Evolutionary conservation across 1,140 invertebrate species (phyloP).

Genomic region (Alviniconcha marisindica): DNA sequence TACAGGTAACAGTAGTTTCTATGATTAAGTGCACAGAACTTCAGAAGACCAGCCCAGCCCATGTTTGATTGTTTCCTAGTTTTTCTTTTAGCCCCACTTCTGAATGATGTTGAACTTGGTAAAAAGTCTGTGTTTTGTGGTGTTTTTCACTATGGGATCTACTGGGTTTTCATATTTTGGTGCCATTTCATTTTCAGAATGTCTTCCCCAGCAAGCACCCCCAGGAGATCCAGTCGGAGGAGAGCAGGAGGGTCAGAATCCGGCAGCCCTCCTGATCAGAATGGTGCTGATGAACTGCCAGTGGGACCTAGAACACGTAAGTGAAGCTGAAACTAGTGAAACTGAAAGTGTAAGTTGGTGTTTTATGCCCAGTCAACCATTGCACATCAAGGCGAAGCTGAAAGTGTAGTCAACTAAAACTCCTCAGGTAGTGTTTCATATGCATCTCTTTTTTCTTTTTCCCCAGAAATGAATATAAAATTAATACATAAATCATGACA

Average conservation of each 20-base stretch:
- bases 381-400: background rate
- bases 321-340: background rate
- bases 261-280: conserved; percentile 13
- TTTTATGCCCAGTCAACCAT: no score
- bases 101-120: no score
- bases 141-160: no score
- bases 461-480: background rate
- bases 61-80: no score
- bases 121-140: no score
- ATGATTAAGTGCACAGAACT: no score
- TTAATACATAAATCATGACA: background rate
- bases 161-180: no score
- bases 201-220: background rate
- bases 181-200: no score
- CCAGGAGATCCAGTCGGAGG: background rate
- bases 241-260: background rate
- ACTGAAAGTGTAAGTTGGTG: no score
- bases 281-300: background rate
- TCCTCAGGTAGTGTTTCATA: background rate
- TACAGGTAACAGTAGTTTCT: no score
- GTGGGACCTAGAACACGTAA: background rate
- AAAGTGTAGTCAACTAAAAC: background rate
- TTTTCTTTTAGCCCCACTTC: no score
- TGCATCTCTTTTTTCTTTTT: background rate
- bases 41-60: no score